Evolutionary conservation across 2,797 vertebrate genomes (phyloP).

Genomic region (Cichlasoma orientale): DNA sequence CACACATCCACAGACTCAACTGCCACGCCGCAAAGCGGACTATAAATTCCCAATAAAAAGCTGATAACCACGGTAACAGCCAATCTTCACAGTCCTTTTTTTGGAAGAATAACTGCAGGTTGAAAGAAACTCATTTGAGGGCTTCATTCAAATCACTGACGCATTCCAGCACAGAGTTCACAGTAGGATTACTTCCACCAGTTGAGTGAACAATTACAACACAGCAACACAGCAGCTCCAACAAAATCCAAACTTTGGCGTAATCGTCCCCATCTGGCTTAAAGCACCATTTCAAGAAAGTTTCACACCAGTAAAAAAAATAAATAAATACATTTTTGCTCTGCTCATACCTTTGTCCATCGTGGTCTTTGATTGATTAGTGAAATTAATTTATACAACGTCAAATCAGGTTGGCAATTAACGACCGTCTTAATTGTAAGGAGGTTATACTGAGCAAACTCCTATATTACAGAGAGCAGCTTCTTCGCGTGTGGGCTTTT

Average conservation of each 20-base stretch:
- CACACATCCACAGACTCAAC: neutral
- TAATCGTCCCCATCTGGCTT: slow-evolving; percentile 12
- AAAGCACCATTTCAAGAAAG: neutral
- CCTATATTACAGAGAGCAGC: neutral
- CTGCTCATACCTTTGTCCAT: slow-evolving; percentile 77
- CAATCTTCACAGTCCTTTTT: neutral
- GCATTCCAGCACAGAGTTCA: slow-evolving; percentile 38
- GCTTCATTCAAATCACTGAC: slow-evolving; percentile 15
- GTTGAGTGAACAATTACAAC: slow-evolving; percentile 31
- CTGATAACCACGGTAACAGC: neutral
- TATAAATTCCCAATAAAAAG: neutral
- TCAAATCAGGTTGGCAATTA: neutral
- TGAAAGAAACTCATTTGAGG: slow-evolving; percentile 7
- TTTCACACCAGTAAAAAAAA: neutral
- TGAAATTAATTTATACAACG: neutral
- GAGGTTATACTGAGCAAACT: no score
- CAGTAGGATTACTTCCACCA: slow-evolving; percentile 50
- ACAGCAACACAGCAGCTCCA: slow-evolving; percentile 36
- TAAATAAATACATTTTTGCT: neutral
- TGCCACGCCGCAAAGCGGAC: rapidly evolving
- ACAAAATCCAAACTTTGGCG: neutral
- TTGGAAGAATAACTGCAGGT: neutral
- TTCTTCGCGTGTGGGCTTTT: slow-evolving; percentile 23
- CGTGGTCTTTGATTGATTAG: slow-evolving; percentile 22
- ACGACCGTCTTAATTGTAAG: neutral